phyloP scores from a whole-genome alignment of 2,888 invertebrate species.

The Diadegma fenestrale region DNA sequence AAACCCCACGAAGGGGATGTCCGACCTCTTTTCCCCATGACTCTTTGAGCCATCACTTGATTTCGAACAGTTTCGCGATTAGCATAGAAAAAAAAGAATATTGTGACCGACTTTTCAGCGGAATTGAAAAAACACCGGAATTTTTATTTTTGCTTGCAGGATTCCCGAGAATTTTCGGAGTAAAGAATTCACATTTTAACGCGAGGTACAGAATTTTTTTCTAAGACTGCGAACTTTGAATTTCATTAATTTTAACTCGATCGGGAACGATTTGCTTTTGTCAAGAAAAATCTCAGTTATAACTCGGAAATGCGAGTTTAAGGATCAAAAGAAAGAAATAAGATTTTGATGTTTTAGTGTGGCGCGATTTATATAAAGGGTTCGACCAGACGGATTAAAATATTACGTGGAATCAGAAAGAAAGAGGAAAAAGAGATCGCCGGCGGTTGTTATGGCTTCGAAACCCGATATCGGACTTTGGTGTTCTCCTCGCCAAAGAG shows the following conservation, averaged over 20 bases:
- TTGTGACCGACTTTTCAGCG: not conserved
- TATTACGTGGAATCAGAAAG: conserved; percentile 80
- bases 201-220: not conserved
- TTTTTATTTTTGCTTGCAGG: too few relatives aligned
- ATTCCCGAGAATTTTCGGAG: not conserved
- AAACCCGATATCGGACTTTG: conserved; percentile 82
- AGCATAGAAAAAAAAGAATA: not conserved
- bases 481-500: conserved; percentile 68
- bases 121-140: not conserved
- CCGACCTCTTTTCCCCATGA: conserved; percentile 31
- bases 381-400: conserved; percentile 82
- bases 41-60: conserved; percentile 21
- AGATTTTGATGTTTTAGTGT: conserved; percentile 50
- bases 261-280: not conserved
- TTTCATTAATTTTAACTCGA: not conserved
- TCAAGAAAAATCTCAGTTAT: not conserved
- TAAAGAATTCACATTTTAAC: not conserved
- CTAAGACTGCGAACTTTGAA: not conserved
- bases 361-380: conserved; percentile 76
- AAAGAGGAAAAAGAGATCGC: conserved; percentile 72
- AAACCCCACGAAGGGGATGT: conserved; percentile 45
- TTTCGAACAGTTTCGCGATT: conserved; percentile 7
- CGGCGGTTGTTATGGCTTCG: conserved; percentile 71
- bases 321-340: conserved; percentile 34
- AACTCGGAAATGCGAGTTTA: not conserved